Conservation (phyloP, 2,888 invertebrate genomes). For the Seira sanloemensis region DNA sequence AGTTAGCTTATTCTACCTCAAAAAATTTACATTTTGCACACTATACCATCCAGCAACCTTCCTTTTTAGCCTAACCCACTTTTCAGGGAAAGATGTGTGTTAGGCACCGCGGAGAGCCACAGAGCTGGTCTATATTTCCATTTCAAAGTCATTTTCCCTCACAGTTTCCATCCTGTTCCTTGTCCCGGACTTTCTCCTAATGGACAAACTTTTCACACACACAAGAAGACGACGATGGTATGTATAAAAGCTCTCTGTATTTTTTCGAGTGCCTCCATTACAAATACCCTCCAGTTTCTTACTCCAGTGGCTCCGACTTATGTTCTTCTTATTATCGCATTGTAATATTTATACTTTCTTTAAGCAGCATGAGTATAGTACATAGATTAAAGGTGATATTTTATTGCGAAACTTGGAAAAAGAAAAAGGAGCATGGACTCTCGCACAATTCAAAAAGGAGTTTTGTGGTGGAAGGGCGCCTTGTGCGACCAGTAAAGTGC, state of each 20-base stretch:
- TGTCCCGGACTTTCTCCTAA: background rate
- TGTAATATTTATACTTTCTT: background rate
- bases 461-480: background rate
- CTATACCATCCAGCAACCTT: background rate
- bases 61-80: background rate
- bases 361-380: background rate
- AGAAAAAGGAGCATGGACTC: background rate
- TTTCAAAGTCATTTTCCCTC: background rate
- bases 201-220: background rate
- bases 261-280: too few relatives aligned
- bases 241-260: too few relatives aligned
- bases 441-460: too few relatives aligned
- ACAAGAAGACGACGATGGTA: too few relatives aligned
- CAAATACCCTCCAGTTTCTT: too few relatives aligned
- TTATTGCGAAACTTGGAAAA: background rate
- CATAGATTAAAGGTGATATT: background rate
- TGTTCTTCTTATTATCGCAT: background rate
- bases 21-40: background rate
- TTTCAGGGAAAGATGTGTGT: background rate
- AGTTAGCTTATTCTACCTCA: background rate
- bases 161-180: background rate
- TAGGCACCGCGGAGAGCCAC: background rate
- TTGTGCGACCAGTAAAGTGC: conserved; percentile 43
- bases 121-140: background rate
- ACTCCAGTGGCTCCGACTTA: background rate